Conservation (phyloP, 2,797 vertebrate genomes). For the Sebastiscus albofasciatus region DNA sequence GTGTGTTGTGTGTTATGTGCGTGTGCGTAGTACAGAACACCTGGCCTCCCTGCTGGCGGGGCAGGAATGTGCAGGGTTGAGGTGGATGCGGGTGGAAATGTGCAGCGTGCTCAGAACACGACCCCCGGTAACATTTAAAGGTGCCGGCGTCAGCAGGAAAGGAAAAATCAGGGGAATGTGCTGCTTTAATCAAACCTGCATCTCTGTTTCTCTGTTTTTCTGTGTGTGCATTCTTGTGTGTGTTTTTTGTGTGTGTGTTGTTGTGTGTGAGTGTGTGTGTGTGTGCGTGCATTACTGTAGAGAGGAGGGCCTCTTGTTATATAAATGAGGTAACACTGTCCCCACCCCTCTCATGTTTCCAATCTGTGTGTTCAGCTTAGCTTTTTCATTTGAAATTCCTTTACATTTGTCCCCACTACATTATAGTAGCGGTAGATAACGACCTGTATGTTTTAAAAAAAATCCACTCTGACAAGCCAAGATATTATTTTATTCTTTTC, state of each 20-base stretch:
- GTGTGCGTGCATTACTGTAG: neutral
- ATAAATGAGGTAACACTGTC: conserved; percentile 19
- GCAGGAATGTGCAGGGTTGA: conserved; percentile 69
- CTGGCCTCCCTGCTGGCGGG: conserved; percentile 69
- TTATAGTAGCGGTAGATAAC: neutral
- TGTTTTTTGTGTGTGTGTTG: no score
- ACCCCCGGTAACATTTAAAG: conserved; percentile 70
- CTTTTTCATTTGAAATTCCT: neutral
- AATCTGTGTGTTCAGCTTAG: neutral
- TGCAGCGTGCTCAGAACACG: conserved; percentile 68
- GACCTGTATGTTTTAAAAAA: neutral
- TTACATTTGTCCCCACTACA: neutral
- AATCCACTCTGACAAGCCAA: neutral
- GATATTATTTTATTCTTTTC: neutral
- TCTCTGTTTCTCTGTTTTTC: conserved; percentile 48
- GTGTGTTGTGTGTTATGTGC: neutral
- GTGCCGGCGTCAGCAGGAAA: conserved; percentile 69
- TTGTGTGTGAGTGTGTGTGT: neutral
- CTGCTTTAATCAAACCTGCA: conserved; percentile 76
- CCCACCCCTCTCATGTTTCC: conserved; percentile 9
- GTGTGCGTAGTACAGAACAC: conserved; percentile 43
- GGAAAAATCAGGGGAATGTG: conserved; percentile 67
- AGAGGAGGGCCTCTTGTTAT: conserved; percentile 22
- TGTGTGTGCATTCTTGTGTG: conserved; percentile 1
- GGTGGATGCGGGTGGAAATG: conserved; percentile 68